These are phyloP conservation scores for Drosophila nigromelanica DNA, from an alignment of 1,140 invertebrate species.

Conservation along the genomic window DNA sequence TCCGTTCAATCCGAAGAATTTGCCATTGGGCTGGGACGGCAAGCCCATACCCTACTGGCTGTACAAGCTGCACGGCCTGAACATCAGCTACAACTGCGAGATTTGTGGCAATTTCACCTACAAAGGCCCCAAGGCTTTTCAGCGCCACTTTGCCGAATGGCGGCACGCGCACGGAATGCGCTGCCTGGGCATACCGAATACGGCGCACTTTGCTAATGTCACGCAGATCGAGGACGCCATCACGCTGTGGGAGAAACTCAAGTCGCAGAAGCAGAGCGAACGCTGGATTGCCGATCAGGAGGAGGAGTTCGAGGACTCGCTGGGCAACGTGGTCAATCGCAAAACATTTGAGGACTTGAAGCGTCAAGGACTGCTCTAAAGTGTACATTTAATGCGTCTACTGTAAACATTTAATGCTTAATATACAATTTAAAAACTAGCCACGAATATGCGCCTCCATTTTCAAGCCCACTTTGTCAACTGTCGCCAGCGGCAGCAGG, in stretches of 20 bases:
- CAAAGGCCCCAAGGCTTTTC: constrained; percentile 99
- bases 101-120: constrained; percentile 99
- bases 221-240: constrained; percentile 99
- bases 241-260: constrained; percentile 98
- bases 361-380: constrained; percentile 96
- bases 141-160: constrained; percentile 99
- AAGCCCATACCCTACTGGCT: constrained; percentile 99
- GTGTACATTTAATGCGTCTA: constrained; percentile 16
- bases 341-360: constrained; percentile 99
- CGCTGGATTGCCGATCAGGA: constrained; percentile 98
- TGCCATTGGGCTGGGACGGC: constrained; percentile 99
- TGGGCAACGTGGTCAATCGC: constrained; percentile 99
- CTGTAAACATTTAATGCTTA: constrained; percentile 33
- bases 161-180: constrained; percentile 99
- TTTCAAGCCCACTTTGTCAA: constrained; percentile 58
- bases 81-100: constrained; percentile 99
- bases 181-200: constrained; percentile 99
- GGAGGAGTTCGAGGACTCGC: constrained; percentile 99
- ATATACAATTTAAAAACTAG: constrained; percentile 22
- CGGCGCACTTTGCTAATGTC: constrained; percentile 99
- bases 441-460: constrained; percentile 52
- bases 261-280: constrained; percentile 96
- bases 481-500: constrained; percentile 52
- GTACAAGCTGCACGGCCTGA: constrained; percentile 99
- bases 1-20: constrained; percentile 99